Percentiles rank a stretch among this genome's conserved stretches.
These are phyloP conservation scores for Campoletis sonorensis DNA, from an alignment of 1,140 invertebrate species.

Conservation along the genomic window DNA sequence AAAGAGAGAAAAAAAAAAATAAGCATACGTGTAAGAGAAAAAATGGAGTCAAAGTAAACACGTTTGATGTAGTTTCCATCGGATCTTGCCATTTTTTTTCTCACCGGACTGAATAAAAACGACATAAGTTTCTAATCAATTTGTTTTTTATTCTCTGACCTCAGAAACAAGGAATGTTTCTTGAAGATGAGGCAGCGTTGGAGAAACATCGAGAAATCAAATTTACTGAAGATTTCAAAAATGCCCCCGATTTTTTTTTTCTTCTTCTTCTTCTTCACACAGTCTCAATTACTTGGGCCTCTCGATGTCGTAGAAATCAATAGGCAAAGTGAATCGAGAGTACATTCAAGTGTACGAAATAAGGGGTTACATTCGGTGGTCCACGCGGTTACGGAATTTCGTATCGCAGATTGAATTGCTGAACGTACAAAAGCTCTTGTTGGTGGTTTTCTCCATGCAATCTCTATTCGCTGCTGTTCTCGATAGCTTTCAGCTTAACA, in stretches of 20 bases:
- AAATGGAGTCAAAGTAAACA: background rate
- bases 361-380: background rate
- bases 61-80: slow-evolving; percentile 10
- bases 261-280: too few species aligned
- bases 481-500: background rate
- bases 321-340: background rate
- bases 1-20: background rate
- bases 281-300: too few species aligned
- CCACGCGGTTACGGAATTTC: slow-evolving; percentile 28
- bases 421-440: slow-evolving; percentile 17
- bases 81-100: background rate
- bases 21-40: background rate
- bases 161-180: too few species aligned
- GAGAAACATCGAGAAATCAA: too few species aligned
- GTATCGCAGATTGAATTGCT: slow-evolving; percentile 15
- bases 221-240: too few species aligned
- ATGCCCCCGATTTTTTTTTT: too few species aligned
- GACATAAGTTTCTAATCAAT: background rate
- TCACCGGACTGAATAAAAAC: background rate
- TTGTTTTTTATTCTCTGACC: too few species aligned
- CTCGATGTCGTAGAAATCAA: slow-evolving; percentile 22
- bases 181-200: too few species aligned
- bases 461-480: background rate
- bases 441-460: slow-evolving; percentile 18
- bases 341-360: background rate